Evolutionary conservation across 2,797 vertebrate genomes (phyloP), one percentile per base, ranked within the genome.

Genomic region (Sarcoramphus papa): DNA sequence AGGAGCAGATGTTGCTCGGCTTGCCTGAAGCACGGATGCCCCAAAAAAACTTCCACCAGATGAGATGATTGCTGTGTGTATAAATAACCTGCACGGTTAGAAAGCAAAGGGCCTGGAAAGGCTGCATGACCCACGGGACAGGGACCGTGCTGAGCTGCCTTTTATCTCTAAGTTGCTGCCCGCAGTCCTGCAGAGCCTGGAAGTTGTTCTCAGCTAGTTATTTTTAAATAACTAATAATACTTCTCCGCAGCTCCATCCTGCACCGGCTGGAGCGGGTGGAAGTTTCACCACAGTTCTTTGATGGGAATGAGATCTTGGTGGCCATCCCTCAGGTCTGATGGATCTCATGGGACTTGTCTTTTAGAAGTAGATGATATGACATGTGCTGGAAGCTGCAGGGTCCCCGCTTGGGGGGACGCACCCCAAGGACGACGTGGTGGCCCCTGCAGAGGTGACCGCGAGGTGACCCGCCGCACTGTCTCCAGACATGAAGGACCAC

Each of bases 121-220:
- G 62, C 79, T 65, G 48, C 6, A 3, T 47, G 94, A 62, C 91
- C 90, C 90, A 28, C 0, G 10, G 91, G 91, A 64, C 41, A 14
- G 13, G 93, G 85, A 33, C 85, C 76, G 4, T 10, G 80, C 96
- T 63, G 93, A 88, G 92, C 88, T 83, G 85, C 85, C 79, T 96
- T 96, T 96, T 75, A 96, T 96, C 91, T 95, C 79, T 0, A n/a
- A 84, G 91, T n/a, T 67, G 64, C 56, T 80, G 76, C 91, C 47
- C 2, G 3, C 37, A 43, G 62, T 31, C 88, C 95, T 60, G 85
- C 93, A 57, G 92, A 85, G 89, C 79, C 92, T 86, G 93, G 62
- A 79, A 88, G 90, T 31, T 62, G 92, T 63, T 92, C 94, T 95
- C 93, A 93, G 94, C 65, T 51, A 37, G 88, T 90, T 96, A 87